Evolutionary conservation across 2,888 invertebrate genomes (phyloP).

Genomic region (Aelia acuminata): DNA sequence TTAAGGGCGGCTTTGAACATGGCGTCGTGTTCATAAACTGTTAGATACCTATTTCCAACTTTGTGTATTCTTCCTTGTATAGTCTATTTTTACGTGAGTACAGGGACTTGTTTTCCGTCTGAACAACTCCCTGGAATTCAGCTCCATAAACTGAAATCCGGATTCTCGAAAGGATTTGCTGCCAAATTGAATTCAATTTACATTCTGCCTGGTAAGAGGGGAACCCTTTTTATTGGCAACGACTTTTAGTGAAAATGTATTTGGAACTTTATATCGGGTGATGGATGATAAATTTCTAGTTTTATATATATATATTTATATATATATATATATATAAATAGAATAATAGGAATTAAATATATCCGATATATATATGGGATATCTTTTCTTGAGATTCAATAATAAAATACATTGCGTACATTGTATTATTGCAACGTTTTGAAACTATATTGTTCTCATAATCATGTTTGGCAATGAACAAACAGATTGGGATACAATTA

Average conservation of each 20-base stretch:
- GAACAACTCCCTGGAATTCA: neutral
- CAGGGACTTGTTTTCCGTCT: neutral
- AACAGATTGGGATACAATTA: too few relatives aligned
- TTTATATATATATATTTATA: too few relatives aligned
- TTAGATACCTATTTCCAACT: neutral
- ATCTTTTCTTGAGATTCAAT: too few relatives aligned
- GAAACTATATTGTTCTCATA: too few relatives aligned
- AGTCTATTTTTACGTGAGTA: neutral
- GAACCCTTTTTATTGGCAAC: neutral
- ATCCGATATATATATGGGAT: too few relatives aligned
- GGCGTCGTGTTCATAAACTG: neutral
- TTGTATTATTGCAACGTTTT: too few relatives aligned
- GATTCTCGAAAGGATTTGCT: neutral
- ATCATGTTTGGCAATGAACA: too few relatives aligned
- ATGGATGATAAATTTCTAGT: too few relatives aligned
- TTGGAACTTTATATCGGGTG: neutral
- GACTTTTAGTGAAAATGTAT: neutral
- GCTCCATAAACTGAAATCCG: neutral
- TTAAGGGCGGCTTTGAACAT: neutral
- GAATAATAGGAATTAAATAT: too few relatives aligned
- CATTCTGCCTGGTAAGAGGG: neutral
- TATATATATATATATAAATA: too few relatives aligned
- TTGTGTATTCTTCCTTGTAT: neutral
- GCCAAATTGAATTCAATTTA: neutral
- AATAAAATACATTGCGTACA: too few relatives aligned